Evolutionary conservation across 2,888 invertebrate genomes (phyloP).

Genomic region (Macaria notata): DNA sequence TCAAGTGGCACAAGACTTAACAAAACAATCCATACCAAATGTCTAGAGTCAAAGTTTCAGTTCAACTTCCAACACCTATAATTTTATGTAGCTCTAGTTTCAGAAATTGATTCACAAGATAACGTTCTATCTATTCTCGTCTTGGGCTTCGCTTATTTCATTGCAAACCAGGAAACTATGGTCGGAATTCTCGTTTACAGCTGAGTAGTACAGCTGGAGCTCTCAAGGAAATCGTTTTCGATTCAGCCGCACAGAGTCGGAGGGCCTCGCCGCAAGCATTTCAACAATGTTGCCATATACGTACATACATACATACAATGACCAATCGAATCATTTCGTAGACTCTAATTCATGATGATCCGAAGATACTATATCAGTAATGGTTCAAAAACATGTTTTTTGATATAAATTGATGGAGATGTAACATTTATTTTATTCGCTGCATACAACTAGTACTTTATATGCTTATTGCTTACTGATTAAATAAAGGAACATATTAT

Average conservation of each 20-base stretch:
- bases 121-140: constrained; percentile 13
- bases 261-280: constrained; percentile 26
- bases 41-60: constrained; percentile 20
- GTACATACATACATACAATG: constrained; percentile 27
- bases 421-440: too few relatives aligned
- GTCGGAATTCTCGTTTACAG: constrained; percentile 24
- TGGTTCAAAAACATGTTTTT: too few relatives aligned
- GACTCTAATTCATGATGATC: too few relatives aligned
- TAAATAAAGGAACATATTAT: too few relatives aligned
- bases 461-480: too few relatives aligned
- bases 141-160: constrained; percentile 20
- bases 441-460: too few relatives aligned
- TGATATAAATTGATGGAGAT: too few relatives aligned
- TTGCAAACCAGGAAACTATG: constrained; percentile 25
- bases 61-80: constrained; percentile 11
- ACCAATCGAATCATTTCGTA: constrained; percentile 14
- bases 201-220: constrained; percentile 20
- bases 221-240: constrained; percentile 33
- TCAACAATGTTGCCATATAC: constrained; percentile 34
- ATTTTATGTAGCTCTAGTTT: constrained; percentile 11
- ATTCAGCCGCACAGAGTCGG: constrained; percentile 27
- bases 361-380: too few relatives aligned
- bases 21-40: constrained; percentile 6
- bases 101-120: constrained; percentile 17
- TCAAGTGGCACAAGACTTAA: constrained; percentile 3